A percentile compares a stretch with the other conserved stretches of the same genome.
Conservation (phyloP, 2,797 vertebrate genomes). For the Typhlichthys eigenmanni region DNA sequence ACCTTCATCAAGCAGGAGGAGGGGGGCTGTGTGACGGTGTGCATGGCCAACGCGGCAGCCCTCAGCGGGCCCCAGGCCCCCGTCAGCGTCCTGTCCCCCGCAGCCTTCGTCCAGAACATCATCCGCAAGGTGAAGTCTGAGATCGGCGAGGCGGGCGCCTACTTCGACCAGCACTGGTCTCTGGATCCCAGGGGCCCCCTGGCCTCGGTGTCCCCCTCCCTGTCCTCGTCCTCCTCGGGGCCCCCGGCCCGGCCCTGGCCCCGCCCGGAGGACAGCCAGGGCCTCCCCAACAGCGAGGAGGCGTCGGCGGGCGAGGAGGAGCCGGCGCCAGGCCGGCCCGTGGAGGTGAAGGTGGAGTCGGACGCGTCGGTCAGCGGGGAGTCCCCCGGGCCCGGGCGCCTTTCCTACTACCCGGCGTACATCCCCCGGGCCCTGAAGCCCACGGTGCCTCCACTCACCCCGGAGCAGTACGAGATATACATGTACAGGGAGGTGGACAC, state of each 20-base stretch:
- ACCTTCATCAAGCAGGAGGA: constrained; percentile 92
- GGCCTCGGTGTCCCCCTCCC: constrained; percentile 88
- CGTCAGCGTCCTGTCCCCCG: constrained; percentile 89
- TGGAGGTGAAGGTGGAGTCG: constrained; percentile 86
- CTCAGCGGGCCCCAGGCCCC: constrained; percentile 80
- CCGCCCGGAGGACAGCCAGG: constrained; percentile 79
- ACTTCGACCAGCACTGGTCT: constrained; percentile 98
- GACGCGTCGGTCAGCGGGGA: constrained; percentile 72
- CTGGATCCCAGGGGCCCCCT: constrained; percentile 81
- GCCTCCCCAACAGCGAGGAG: constrained; percentile 82
- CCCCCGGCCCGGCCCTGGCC: constrained; percentile 84
- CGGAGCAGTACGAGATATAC: constrained; percentile 98
- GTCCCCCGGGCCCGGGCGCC: constrained; percentile 70
- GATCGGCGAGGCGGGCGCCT: constrained; percentile 91
- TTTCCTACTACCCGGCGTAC: constrained; percentile 88
- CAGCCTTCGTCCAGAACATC: constrained; percentile 96
- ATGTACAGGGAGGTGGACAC: constrained; percentile 99
- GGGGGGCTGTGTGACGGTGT: constrained; percentile 60
- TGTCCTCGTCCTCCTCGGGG: constrained; percentile 87
- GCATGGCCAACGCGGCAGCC: constrained; percentile 59
- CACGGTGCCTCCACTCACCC: constrained; percentile 92
- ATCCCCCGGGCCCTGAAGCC: constrained; percentile 92
- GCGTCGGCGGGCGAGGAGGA: constrained; percentile 79
- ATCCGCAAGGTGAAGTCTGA: constrained; percentile 98
- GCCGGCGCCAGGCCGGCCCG: constrained; percentile 65